phyloP scores from a whole-genome alignment of 2,888 invertebrate species.

The Dynastes hyllus region DNA sequence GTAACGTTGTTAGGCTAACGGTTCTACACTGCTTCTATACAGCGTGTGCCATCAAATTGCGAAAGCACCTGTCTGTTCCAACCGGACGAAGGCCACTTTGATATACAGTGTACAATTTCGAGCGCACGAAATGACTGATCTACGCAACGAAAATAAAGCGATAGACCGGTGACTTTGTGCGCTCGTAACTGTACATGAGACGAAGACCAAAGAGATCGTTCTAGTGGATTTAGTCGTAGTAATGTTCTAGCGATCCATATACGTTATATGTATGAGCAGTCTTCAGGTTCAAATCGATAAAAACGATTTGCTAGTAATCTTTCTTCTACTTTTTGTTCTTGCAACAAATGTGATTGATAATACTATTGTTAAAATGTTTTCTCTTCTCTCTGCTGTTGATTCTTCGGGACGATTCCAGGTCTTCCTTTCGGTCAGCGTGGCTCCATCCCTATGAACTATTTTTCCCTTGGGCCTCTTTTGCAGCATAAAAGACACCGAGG shows the following conservation, averaged over 20 bases:
- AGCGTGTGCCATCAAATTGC: background rate
- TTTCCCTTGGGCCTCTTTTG: too few relatives aligned
- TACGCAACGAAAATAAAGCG: background rate
- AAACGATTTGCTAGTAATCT: background rate
- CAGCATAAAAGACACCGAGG: too few relatives aligned
- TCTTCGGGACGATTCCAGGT: background rate
- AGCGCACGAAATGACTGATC: slow-evolving; percentile 4
- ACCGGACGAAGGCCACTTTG: background rate
- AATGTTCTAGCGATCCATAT: background rate
- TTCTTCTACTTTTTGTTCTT: too few relatives aligned
- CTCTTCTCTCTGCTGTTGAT: too few relatives aligned
- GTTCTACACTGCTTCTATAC: background rate
- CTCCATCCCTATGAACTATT: background rate
- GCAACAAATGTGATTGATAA: too few relatives aligned
- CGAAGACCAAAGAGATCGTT: background rate
- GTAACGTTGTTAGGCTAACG: background rate
- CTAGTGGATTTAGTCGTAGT: background rate
- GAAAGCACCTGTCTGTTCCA: background rate
- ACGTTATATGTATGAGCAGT: background rate
- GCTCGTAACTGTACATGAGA: background rate
- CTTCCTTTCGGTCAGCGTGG: background rate
- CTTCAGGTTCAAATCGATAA: background rate
- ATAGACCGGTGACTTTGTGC: background rate
- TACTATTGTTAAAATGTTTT: too few relatives aligned
- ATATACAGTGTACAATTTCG: background rate